phyloP scores from a whole-genome alignment of 2,797 vertebrate genomes.

The Myotis myotis region DNA sequence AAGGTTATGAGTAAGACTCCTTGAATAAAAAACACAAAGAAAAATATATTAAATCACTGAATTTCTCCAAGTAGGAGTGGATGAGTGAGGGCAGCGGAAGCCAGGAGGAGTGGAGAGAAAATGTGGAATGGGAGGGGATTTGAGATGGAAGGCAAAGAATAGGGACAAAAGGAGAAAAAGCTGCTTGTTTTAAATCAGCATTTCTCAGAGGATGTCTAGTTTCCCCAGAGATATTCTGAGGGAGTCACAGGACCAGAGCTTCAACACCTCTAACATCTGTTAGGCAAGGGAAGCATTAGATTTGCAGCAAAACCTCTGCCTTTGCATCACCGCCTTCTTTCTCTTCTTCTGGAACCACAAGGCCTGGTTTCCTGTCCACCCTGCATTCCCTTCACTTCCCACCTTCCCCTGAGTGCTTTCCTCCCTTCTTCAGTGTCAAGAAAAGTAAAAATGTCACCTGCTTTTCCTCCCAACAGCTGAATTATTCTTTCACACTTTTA shows the following conservation, averaged over 20 bases:
- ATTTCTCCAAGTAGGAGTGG: background rate
- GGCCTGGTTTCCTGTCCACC: background rate
- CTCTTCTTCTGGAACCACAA: background rate
- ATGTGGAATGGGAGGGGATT: background rate
- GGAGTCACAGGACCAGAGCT: background rate
- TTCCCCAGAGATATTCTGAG: background rate
- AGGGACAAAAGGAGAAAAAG: background rate
- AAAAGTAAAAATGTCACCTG: slow-evolving; percentile 6
- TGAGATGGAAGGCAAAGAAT: background rate
- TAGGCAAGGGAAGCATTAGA: background rate
- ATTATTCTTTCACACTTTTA: slow-evolving; percentile 49
- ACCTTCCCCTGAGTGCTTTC: background rate
- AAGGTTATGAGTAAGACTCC: background rate
- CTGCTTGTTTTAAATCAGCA: background rate
- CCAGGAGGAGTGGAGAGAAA: background rate
- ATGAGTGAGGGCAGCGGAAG: background rate
- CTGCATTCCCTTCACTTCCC: background rate
- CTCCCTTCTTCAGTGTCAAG: slow-evolving; percentile 6
- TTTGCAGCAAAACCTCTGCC: background rate
- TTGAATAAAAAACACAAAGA: background rate
- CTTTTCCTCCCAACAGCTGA: background rate
- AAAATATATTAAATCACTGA: background rate
- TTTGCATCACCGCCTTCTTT: background rate
- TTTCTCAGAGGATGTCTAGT: background rate
- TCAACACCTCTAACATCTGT: background rate